Base-by-base conservation (phyloP, 2,888 invertebrate species). In the Heteromurus nitidus region DNA sequence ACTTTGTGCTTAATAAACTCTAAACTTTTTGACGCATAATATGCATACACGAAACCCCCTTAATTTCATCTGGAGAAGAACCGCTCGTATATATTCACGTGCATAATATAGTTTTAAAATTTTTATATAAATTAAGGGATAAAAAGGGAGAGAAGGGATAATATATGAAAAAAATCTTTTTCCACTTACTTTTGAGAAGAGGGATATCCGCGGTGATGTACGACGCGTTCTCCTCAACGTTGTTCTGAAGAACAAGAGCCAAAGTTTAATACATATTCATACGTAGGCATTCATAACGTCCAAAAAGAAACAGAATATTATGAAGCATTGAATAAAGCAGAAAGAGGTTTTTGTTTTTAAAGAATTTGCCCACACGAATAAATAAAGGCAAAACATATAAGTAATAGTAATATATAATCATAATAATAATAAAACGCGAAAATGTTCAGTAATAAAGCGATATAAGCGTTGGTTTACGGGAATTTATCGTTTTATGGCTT, bases 161-260 rank as follows among this genome's bases (percentile, higher is more conserved):
- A 24, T 26, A 18, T 13, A 16, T 58, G 13, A 1, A 58, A 20
- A n/a, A 62, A 18, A 53, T 53, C 22, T 11, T 18, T 36, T 13
- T 36, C 50, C 18, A 93, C 95, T 94, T 91, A 96, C 96, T 95
- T 93, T 96, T 96, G 88, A 96, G 92, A 88, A 96, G 91, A 87
- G 96, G 96, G 89, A 96, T 92, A 89, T 96, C 96, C 88, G 95
- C 95, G 26, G 85, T 85, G 92, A 96, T 96, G 90, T 96, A 96
- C 68, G 95, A 94, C 87, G 95, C 95, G 89, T 96, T 96, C 89
- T 96, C 96, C 90, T 96, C 93, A 87, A 94, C 94, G 87, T 94
- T 92, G 89, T 94, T 94, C 93, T 94, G 92, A 36, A 36, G 36
- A 36, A 36, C 5, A 36, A 36, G 36, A 36, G 5, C 7, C 13